Evolutionary conservation across 2,797 vertebrate species (phyloP).

Genomic region (Poeciliopsis turneri): DNA sequence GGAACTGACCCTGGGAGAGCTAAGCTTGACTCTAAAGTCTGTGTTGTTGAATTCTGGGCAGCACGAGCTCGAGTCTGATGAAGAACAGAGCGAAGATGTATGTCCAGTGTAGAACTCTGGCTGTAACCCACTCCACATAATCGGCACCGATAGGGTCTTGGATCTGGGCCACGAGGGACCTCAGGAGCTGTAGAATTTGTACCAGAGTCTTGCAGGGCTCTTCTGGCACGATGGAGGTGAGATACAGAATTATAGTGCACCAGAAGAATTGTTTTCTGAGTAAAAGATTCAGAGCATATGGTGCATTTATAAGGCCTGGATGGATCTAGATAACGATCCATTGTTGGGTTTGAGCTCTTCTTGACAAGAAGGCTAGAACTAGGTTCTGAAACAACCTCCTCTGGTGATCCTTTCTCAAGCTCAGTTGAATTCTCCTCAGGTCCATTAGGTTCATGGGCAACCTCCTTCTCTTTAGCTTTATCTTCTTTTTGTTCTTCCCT

Average conservation of each 20-base stretch:
- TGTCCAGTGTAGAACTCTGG: conserved; percentile 98
- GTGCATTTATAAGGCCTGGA: conserved; percentile 98
- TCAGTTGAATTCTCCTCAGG: conserved; percentile 89
- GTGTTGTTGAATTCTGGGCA: conserved; percentile 81
- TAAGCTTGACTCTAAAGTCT: conserved; percentile 66
- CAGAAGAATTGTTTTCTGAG: conserved; percentile 97
- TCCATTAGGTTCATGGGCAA: conserved; percentile 77
- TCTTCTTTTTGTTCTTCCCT: conserved; percentile 80
- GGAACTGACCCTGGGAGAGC: conserved; percentile 70
- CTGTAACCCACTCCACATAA: conserved; percentile 97
- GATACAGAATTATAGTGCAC: conserved; percentile 99
- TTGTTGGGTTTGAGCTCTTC: conserved; percentile 93
- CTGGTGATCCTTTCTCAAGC: conserved; percentile 86
- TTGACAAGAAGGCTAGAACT: conserved; percentile 85
- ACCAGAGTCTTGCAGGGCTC: conserved; percentile 93
- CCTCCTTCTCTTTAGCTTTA: conserved; percentile 81
- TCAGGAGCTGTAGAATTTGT: conserved; percentile 83
- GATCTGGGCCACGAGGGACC: conserved; percentile 91
- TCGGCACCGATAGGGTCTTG: conserved; percentile 95
- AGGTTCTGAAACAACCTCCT: conserved; percentile 87
- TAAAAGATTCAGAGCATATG: conserved; percentile 98
- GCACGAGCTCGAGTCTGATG: conserved; percentile 98
- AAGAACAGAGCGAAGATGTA: conserved; percentile 97
- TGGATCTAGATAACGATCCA: conserved; percentile 98
- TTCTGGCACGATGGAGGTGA: conserved; percentile 95